Base-by-base conservation (phyloP, 1,140 invertebrate species). In the Hydropsyche tenuis region DNA sequence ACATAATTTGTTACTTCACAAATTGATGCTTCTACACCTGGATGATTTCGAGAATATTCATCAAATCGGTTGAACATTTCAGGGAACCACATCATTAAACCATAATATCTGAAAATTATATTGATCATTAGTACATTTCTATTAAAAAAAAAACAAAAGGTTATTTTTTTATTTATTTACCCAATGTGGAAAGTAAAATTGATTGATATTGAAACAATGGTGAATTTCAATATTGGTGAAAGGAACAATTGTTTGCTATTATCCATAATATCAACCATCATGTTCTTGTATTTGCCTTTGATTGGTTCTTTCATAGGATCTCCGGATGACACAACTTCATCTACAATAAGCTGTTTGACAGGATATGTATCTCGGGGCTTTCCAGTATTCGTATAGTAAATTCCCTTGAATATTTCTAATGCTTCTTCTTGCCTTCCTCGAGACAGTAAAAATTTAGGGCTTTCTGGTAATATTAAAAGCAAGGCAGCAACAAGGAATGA, bases 1-100 rank as follows among this genome's bases (percentile, higher is more conserved):
- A 94, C 92, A 80, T 90, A 94, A 0, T 89, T 83, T 9, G 92
- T 94, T 25, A 94, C 92, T 75, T 89, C 81, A 78, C 93, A 95
- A 42, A 94, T 92, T 68, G 89, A 89, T 0, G 92, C 91, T 48
- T 86, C 85, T 1, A 82, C 81, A 63, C 86, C 85, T 56, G 89
- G 87, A 81, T 89, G 85, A 7, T 81, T 86, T 37, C 87, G 86
- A 69, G 89, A 87, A 81, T 87, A 95, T 80, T 92, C 90, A 80
- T 94, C 92, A 80, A 94, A 94, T 51, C 93, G 90, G 81, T 93
- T 93, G 84, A 94, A 95, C 75, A 95, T 87, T 83, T 95, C 93
- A 0, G 94, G 93, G 84, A 95, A 95, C 94, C 94, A 95, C 91
- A 95, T 94, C 92, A 94, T 94, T 20, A 95, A 84, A 60, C 93